Evolutionary conservation across 2,888 invertebrate genomes (phyloP), one percentile per base, ranked within the genome.

Genomic region (Ophioninae sp.): DNA sequence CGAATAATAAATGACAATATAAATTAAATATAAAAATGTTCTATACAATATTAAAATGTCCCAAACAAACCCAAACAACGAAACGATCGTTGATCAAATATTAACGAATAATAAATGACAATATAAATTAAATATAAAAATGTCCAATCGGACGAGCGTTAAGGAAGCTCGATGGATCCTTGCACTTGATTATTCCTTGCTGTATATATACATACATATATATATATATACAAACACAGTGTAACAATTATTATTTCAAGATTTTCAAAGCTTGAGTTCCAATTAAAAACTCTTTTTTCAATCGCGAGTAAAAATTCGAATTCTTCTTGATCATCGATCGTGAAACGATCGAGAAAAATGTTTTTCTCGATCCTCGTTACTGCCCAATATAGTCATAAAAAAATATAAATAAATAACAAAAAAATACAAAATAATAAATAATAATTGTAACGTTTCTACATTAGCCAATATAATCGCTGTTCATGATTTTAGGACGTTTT

Each of bases 401-500:
- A 50, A 17, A 50, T 67, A n/a, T 37, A 23, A 37, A 64, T 8
- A 41, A 65, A 39, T 41, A 37, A 44, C 1, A 44, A 44, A 44
- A 44, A 2, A 13, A 44, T 44, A 17, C 6, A 17, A 13, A 10
- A 50, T 50, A 30, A 1, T 1, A 30, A 30, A 30, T 30, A 30
- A 30, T 50, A 17, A 10, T 50, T 17, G 17, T 50, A 13, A 17
- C 50, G 50, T 50, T 50, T 17, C 50, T 5, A 41, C 50, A 30
- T 30, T 30, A 30, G 17, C 50, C 6, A 50, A 50, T 17, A 17
- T 17, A 30, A 3, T 30, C 30, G 30, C 30, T 30, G 30, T 30
- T 30, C 30, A 30, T 30, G 30, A 30, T 30, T 30, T 50, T 50
- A 50, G 50, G 17, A 5, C 50, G 17, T 88, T 95, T 94, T 80